These are phyloP conservation scores for Nannospalax galili DNA, from an alignment of 2,113 vertebrate genomes.

Conservation along the genomic window DNA sequence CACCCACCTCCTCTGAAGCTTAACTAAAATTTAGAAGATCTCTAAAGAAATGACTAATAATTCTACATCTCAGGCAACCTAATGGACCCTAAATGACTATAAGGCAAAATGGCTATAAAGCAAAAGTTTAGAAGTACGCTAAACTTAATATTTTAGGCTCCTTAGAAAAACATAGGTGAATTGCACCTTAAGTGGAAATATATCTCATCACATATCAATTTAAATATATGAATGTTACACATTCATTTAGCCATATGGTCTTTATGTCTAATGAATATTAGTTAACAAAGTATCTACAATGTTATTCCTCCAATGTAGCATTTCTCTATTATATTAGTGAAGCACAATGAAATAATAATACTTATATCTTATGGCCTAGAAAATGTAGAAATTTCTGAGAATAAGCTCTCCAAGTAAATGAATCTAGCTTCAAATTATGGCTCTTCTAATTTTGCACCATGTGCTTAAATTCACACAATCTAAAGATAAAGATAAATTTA, in stretches of 20 bases:
- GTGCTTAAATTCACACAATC: background rate
- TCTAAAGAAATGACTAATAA: slow-evolving; percentile 51
- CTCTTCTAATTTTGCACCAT: background rate
- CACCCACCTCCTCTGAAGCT: slow-evolving; percentile 17
- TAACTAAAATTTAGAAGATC: background rate
- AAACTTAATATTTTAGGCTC: background rate
- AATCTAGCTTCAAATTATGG: background rate
- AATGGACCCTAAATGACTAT: background rate
- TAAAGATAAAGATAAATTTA: too few relatives aligned
- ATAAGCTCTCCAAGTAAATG: background rate
- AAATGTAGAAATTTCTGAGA: background rate
- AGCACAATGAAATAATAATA: background rate
- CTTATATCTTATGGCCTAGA: background rate
- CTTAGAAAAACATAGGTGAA: background rate
- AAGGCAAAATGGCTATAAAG: background rate
- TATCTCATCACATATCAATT: background rate
- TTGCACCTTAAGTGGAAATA: background rate
- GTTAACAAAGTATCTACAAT: background rate
- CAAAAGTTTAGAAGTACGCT: background rate
- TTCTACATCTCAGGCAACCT: slow-evolving; percentile 24
- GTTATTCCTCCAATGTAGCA: background rate
- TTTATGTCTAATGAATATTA: background rate
- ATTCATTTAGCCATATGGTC: background rate
- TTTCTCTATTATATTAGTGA: background rate
- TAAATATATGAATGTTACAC: background rate